Percentiles rank a stretch among this genome's conserved stretches.
These are phyloP conservation scores for Nothoprocta perdicaria DNA, from an alignment of 2,113 vertebrate species.

Conservation along the genomic window DNA sequence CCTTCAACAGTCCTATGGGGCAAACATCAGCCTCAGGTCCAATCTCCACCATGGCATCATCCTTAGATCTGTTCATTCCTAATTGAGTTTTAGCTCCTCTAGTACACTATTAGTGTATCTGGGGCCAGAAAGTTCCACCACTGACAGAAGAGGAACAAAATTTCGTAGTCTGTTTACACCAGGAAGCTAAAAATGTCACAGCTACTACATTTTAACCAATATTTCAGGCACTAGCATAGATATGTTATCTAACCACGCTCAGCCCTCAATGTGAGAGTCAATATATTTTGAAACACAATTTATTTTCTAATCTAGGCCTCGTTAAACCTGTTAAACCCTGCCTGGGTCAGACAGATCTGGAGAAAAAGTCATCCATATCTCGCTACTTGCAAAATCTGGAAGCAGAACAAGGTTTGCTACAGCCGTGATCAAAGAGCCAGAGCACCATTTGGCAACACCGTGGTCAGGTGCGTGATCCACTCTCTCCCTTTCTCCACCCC, in stretches of 20 bases:
- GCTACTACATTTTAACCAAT: slow-evolving; percentile 53
- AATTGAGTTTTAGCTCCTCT: background rate
- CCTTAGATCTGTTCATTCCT: background rate
- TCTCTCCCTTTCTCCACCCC: background rate
- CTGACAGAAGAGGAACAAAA: slow-evolving; percentile 48
- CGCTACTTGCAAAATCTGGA: background rate
- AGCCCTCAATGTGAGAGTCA: background rate
- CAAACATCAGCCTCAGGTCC: background rate
- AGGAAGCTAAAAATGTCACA: slow-evolving; percentile 45
- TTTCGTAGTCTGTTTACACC: slow-evolving; percentile 35
- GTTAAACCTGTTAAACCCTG: background rate
- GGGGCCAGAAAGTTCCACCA: background rate
- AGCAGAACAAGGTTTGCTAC: background rate
- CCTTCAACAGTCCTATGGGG: background rate
- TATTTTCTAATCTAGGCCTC: background rate
- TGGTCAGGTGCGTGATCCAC: background rate
- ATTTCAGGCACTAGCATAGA: background rate
- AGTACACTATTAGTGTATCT: background rate
- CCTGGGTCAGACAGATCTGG: background rate
- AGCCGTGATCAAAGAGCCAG: rapidly evolving
- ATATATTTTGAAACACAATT: slow-evolving; percentile 16
- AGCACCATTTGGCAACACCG: background rate
- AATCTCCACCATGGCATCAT: background rate
- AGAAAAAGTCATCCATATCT: background rate
- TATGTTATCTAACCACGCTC: slow-evolving; percentile 7